phyloP scores from a whole-genome alignment of 2,113 vertebrate genomes.

The Barnardius zonarius region DNA sequence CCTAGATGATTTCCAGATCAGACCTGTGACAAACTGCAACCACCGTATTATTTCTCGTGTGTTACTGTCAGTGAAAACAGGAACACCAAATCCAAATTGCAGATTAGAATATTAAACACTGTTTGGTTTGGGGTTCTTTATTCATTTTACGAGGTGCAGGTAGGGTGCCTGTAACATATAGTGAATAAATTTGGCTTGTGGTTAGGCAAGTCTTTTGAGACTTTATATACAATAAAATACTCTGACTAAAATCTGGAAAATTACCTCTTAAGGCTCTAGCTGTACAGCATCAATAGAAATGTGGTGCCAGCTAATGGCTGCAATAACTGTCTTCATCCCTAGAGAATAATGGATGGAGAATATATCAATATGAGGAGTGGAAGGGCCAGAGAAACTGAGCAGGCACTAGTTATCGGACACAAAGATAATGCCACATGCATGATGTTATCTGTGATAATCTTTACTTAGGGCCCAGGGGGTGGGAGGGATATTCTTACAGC shows the following conservation, averaged over 20 bases:
- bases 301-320: constrained; percentile 73
- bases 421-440: constrained; percentile 37
- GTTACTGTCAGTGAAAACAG: not conserved
- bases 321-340: constrained; percentile 58
- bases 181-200: not conserved
- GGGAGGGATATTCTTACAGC: constrained; percentile 11
- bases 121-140: not conserved
- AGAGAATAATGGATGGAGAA: constrained; percentile 54
- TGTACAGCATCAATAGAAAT: constrained; percentile 53
- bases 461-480: constrained; percentile 38
- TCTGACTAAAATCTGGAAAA: constrained; percentile 59
- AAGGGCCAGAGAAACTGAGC: constrained; percentile 48
- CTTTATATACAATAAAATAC: constrained; percentile 2
- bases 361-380: constrained; percentile 41
- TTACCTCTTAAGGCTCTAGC: constrained; percentile 59
- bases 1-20: not conserved
- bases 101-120: not conserved
- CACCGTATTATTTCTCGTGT: not conserved
- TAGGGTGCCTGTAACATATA: not conserved
- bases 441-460: constrained; percentile 54
- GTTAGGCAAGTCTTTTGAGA: constrained; percentile 19
- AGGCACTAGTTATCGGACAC: not conserved
- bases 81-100: not conserved
- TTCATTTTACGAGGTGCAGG: not conserved
- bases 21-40: not conserved